Conservation (phyloP, 2,888 invertebrate genomes). For the Drosophila kokeensis region DNA sequence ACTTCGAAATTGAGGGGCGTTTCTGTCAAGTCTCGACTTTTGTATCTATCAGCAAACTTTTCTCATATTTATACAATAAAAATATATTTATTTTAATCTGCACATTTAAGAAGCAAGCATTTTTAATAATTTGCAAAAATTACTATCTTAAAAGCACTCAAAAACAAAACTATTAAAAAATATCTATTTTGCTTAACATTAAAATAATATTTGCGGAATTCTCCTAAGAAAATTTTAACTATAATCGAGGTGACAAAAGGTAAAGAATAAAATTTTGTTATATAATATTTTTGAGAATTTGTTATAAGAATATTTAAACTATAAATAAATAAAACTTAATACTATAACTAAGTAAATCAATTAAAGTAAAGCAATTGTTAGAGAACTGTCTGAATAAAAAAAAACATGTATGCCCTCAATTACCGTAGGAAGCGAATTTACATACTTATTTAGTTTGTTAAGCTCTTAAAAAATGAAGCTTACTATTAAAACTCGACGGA, state of each 20-base stretch:
- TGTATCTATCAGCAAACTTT: constrained; percentile 6
- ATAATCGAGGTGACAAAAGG: background rate
- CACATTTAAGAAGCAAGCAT: background rate
- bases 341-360: background rate
- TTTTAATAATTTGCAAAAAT: background rate
- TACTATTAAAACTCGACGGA: background rate
- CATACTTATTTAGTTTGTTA: constrained; percentile 7
- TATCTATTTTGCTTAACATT: background rate
- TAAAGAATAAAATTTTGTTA: background rate
- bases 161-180: background rate
- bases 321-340: background rate
- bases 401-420: background rate
- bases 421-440: constrained; percentile 7
- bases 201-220: background rate
- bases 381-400: no score
- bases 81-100: background rate
- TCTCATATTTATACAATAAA: background rate
- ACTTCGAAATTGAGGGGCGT: constrained; percentile 44
- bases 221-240: background rate
- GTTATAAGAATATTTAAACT: background rate
- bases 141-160: background rate
- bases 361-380: background rate
- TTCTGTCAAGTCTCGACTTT: constrained; percentile 20
- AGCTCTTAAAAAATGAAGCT: constrained; percentile 27
- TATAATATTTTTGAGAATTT: background rate